Evolutionary conservation across 1,140 invertebrate genomes (phyloP).

Genomic region (Argopecten irradians): DNA sequence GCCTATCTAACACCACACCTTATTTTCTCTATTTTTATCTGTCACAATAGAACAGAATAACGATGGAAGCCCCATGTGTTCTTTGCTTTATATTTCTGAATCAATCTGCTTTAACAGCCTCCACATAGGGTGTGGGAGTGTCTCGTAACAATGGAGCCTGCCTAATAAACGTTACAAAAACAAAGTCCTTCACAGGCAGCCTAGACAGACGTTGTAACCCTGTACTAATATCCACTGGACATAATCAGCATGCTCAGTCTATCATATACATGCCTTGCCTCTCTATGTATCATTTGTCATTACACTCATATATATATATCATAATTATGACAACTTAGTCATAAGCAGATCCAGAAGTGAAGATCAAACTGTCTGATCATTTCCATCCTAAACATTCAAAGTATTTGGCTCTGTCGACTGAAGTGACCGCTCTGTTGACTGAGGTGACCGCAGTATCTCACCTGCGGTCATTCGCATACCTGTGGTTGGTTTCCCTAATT

Average conservation of each 20-base stretch:
- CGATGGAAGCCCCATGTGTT: constrained; percentile 1
- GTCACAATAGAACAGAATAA: not conserved
- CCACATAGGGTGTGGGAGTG: not conserved
- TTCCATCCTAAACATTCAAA: not conserved
- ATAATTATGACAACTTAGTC: not conserved
- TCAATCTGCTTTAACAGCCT: not conserved
- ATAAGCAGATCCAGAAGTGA: not conserved
- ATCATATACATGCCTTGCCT: not conserved
- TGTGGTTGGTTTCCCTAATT: not conserved
- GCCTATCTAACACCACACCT: not conserved
- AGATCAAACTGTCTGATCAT: not conserved
- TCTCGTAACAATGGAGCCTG: not conserved
- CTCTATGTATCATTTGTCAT: too few relatives aligned
- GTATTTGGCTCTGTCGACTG: not conserved
- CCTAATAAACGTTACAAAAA: too few relatives aligned
- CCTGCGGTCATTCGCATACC: not conserved
- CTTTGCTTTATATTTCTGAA: not conserved
- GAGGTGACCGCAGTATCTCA: not conserved
- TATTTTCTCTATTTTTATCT: constrained; percentile 23
- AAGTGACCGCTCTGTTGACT: not conserved
- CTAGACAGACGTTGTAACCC: not conserved
- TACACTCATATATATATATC: too few relatives aligned
- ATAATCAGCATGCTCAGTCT: not conserved
- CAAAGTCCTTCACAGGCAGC: not conserved
- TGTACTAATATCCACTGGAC: too few relatives aligned